These are phyloP conservation scores for Flexamia atlantica DNA, from an alignment of 2,888 invertebrate species.

Conservation along the genomic window DNA sequence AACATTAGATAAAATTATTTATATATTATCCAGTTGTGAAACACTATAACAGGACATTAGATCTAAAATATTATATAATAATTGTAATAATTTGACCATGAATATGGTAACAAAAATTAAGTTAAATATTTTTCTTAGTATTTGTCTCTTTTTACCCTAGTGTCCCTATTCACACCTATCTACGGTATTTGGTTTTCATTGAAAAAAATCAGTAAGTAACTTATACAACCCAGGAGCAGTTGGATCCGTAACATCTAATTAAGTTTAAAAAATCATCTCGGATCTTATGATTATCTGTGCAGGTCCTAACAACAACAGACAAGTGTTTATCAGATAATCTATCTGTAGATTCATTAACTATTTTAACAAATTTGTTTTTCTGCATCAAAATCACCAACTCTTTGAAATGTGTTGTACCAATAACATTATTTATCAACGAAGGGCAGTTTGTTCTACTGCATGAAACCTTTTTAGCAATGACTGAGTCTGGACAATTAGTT, in stretches of 20 bases:
- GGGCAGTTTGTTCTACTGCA: no score
- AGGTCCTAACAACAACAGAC: constrained; percentile 30
- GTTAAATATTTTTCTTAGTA: no score
- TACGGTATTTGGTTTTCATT: constrained; percentile 17
- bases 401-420: neutral
- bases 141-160: no score
- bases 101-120: no score
- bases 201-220: constrained; percentile 8
- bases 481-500: no score
- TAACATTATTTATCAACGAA: constrained; percentile 13
- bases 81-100: no score
- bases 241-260: neutral
- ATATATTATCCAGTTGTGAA: no score
- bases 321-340: constrained; percentile 28
- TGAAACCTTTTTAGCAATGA: no score
- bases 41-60: no score
- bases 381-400: constrained; percentile 1
- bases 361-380: constrained; percentile 9
- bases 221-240: constrained; percentile 22
- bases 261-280: constrained; percentile 29
- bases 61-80: no score
- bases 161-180: no score
- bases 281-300: neutral
- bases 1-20: no score
- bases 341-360: constrained; percentile 34